Evolutionary conservation across 2,797 vertebrate genomes (phyloP), one percentile per base, ranked within the genome.

Genomic region (Linurgus olivaceus): DNA sequence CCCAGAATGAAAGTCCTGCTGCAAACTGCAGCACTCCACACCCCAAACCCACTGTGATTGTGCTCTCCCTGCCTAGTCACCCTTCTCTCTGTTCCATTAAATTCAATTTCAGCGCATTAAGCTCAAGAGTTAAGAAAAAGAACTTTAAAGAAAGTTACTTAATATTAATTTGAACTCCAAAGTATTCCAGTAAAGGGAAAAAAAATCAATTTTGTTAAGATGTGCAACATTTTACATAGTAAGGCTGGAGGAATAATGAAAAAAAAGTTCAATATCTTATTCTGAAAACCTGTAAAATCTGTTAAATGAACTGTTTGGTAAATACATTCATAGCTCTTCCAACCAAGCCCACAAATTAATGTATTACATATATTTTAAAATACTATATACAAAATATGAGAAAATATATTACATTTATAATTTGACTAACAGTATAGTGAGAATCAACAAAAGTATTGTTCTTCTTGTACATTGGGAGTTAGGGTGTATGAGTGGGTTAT

Each of bases 161-260:
- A 86, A 73, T 96, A 90, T 73, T 88, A 77, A 84, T 88, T 86
- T 66, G 44, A 73, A 63, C 55, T 76, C 28, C 55, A 82, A 93
- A 84, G 13, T 62, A 72, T 90, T 65, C 25, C 42, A 88, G 62
- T 80, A 74, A 74, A 42, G 38, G 33, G 7, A 54, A 66, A 74
- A 70, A 77, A 71, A 59, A 7, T 70, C 48, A 84, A 44, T 90
- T 51, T 54, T 51, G 7, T 50, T 77, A 94, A 86, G 50, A 71
- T 37, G 11, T 65, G 25, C 31, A 83, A 81, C 93, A 88, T 72
- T 94, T 92, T 88, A 54, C 50, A 58, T 50, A 28, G 40, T 35
- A 68, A 71, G 18, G 10, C 20, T 90, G 45, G 18, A 72, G 14
- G 14, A 82, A 88, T 61, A 93, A 67, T 77, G 37, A 84, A 62